Conservation (phyloP, 2,888 invertebrate species). For the Autographa pulchrina region DNA sequence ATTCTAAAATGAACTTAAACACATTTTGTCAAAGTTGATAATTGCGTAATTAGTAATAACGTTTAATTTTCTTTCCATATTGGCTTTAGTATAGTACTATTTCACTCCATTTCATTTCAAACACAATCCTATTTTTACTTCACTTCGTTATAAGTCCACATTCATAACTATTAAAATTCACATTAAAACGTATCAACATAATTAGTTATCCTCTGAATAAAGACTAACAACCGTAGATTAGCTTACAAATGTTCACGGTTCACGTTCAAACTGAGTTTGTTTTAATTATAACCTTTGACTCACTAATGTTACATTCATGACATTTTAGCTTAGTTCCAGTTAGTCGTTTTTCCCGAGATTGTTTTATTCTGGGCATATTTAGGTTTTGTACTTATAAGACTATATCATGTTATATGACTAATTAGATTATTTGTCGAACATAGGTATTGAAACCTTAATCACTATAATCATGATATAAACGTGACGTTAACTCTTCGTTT, state of each 20-base stretch:
- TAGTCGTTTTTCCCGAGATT: constrained; percentile 13
- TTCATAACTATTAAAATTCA: neutral
- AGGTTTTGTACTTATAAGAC: neutral
- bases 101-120: too few species aligned
- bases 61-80: too few species aligned
- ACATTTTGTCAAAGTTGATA: too few species aligned
- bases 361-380: neutral
- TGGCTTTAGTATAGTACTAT: too few species aligned
- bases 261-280: constrained; percentile 25
- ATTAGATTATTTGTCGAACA: too few species aligned
- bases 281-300: constrained; percentile 36
- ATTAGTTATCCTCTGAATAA: constrained; percentile 28
- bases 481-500: too few species aligned
- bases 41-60: too few species aligned
- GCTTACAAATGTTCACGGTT: constrained; percentile 22
- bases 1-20: too few species aligned
- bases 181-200: constrained; percentile 31
- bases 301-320: constrained; percentile 25
- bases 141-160: neutral
- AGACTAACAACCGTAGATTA: constrained; percentile 11
- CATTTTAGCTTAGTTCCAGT: constrained; percentile 15
- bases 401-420: too few species aligned
- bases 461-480: too few species aligned
- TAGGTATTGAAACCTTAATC: too few species aligned
- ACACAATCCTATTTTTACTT: constrained; percentile 22